phyloP scores from a whole-genome alignment of 2,113 vertebrate species.

The Seriola dumerili region DNA sequence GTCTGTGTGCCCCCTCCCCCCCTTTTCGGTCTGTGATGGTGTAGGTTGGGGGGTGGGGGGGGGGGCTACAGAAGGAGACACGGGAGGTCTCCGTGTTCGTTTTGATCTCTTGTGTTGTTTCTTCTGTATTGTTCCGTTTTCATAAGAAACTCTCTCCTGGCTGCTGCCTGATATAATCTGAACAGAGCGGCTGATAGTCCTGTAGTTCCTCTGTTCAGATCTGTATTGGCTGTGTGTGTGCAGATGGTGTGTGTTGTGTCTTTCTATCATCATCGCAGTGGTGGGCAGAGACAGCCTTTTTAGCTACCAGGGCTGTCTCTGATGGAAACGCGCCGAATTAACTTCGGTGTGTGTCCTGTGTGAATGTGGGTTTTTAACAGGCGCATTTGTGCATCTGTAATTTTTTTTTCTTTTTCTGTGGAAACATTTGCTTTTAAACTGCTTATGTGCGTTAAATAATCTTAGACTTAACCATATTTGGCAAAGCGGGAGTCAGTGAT shows the following conservation, averaged over 20 bases:
- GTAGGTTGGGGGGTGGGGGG: neutral
- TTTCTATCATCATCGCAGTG: slow-evolving; percentile 19
- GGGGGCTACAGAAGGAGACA: slow-evolving; percentile 13
- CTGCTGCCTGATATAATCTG: slow-evolving; percentile 14
- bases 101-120: slow-evolving; percentile 14
- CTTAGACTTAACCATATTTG: slow-evolving; percentile 8
- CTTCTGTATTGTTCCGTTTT: slow-evolving; percentile 18
- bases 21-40: slow-evolving; percentile 18
- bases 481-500: slow-evolving; percentile 15
- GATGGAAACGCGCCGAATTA: slow-evolving; percentile 14
- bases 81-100: slow-evolving; percentile 12
- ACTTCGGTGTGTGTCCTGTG: neutral
- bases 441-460: neutral
- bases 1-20: slow-evolving; percentile 58
- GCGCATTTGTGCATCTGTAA: neutral
- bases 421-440: neutral
- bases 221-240: neutral
- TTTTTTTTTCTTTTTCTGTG: neutral
- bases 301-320: neutral
- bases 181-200: neutral
- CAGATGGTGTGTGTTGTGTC: slow-evolving; percentile 1
- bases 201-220: neutral
- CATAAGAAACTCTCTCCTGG: slow-evolving; percentile 13
- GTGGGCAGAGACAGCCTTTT: slow-evolving; percentile 6
- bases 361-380: neutral